These are phyloP conservation scores for Shargacucullia verbasci DNA, from an alignment of 2,888 invertebrate genomes.

Conservation along the genomic window DNA sequence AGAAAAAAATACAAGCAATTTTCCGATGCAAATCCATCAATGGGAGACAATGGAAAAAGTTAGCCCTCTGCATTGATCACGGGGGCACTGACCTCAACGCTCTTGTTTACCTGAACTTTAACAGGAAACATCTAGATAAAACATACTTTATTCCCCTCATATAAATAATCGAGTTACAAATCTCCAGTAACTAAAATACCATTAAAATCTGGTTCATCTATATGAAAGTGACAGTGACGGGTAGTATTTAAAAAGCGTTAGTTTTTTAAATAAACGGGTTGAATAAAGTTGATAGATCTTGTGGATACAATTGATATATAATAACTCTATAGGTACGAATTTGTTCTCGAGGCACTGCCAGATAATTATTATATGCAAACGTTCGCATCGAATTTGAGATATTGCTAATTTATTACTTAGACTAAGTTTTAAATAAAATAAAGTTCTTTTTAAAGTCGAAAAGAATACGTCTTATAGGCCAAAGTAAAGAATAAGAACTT, in stretches of 20 bases:
- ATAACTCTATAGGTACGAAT: too few relatives aligned
- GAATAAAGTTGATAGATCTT: too few relatives aligned
- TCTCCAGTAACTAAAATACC: too few relatives aligned
- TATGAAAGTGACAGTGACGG: too few relatives aligned
- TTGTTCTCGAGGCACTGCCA: too few relatives aligned
- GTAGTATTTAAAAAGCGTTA: too few relatives aligned
- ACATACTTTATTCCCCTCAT: too few relatives aligned
- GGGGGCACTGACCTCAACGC: constrained; percentile 50
- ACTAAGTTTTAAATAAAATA: not conserved
- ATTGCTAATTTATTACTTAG: not conserved
- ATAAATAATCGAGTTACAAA: too few relatives aligned
- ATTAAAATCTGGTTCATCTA: too few relatives aligned
- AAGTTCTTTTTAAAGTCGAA: not conserved
- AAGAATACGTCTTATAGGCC: not conserved
- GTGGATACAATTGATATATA: too few relatives aligned
- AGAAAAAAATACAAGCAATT: constrained; percentile 62
- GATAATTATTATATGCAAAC: not conserved
- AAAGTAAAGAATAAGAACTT: constrained; percentile 1
- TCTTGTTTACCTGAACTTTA: constrained; percentile 40
- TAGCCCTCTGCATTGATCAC: constrained; percentile 56
- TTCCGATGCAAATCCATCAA: constrained; percentile 68
- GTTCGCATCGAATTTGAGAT: not conserved
- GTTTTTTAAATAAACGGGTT: too few relatives aligned
- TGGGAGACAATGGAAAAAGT: constrained; percentile 74
- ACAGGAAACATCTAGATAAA: constrained; percentile 2